Base-by-base conservation (phyloP, 2,113 vertebrate genomes). In the Clarias gariepinus region DNA sequence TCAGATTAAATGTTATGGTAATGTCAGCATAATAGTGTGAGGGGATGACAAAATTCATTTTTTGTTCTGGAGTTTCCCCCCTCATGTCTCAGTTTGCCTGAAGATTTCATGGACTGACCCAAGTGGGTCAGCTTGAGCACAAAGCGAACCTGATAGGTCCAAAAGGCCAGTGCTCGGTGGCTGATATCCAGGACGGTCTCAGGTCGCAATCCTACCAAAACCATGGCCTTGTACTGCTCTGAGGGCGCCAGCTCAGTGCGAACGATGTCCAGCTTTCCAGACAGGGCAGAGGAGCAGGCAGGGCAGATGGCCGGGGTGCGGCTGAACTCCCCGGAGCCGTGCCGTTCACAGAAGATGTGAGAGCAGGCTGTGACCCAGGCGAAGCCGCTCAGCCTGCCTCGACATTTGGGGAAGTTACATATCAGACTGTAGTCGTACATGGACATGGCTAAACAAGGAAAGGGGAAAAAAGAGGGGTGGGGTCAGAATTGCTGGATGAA, bases 311-410 rank as follows among this genome's bases (percentile, higher is more conserved):
- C 95, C 0, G 97, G 96, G 0, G 96, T 95, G 47, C 93, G 95
- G 89, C 95, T 96, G 90, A 98, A 97, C 90, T 96, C 96, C 11
- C 94, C 95, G 0, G 96, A 96, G 6, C 97, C 97, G 6, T 98
- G 97, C 81, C 96, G 96, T 68, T 98, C 97, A 86, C 97, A 98
- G 93, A 97, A 98, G 21, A 96, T 95, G 30, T 98, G 97, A 0
- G 96, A 97, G 88, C 97, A 98, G 4, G 96, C 95, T 11, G 97
- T 98, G 86, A 96, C 96, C 96, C 97, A 98, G 0, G 95, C 96
- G 5, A 96, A 96, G 64, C 96, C 94, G 0, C 92, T 95, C 89
- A 98, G 91, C 87, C 94, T 97, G 86, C 88, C 82, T 0, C 96
- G 95, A 86, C 97, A 98, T 84, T 97, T 97, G 28, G 95, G 93